Percentiles rank a stretch among this genome's conserved stretches.
These are phyloP conservation scores for Tiliacea aurago DNA, from an alignment of 2,888 invertebrate genomes.

Conservation along the genomic window DNA sequence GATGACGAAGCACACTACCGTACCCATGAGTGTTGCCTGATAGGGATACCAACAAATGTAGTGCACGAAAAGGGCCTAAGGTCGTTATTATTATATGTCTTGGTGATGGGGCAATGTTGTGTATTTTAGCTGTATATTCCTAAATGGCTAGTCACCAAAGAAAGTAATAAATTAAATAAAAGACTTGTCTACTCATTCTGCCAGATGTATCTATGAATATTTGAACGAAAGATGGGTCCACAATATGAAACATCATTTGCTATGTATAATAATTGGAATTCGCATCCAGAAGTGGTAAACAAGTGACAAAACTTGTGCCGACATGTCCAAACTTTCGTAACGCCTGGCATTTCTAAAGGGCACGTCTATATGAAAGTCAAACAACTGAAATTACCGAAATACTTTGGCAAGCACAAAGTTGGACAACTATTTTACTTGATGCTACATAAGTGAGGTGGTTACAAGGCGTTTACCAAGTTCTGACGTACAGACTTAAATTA, in stretches of 20 bases:
- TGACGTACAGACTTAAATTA: slow-evolving; percentile 20
- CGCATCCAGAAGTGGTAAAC: slow-evolving; percentile 11
- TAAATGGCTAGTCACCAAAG: background rate
- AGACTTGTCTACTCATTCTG: background rate
- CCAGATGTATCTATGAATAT: background rate
- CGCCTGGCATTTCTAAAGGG: slow-evolving; percentile 42
- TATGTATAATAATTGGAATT: slow-evolving; percentile 16
- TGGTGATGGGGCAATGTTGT: background rate
- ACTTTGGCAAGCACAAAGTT: slow-evolving; percentile 45
- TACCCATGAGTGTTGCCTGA: background rate
- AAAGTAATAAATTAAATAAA: background rate
- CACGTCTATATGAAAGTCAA: slow-evolving; percentile 55
- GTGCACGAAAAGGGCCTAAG: background rate
- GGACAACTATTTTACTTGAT: slow-evolving; percentile 55
- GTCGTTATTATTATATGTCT: too few relatives aligned
- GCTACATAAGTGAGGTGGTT: slow-evolving; percentile 28
- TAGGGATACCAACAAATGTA: background rate
- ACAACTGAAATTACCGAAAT: slow-evolving; percentile 60
- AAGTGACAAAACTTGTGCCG: slow-evolving; percentile 41
- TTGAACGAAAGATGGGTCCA: background rate
- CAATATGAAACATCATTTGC: slow-evolving; percentile 22
- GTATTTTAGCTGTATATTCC: background rate
- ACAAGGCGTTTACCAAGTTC: slow-evolving; percentile 29
- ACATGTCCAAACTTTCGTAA: slow-evolving; percentile 50
- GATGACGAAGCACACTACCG: background rate